These are phyloP conservation scores for Patella vulgata DNA, from an alignment of 1,140 invertebrate genomes.

Conservation along the genomic window DNA sequence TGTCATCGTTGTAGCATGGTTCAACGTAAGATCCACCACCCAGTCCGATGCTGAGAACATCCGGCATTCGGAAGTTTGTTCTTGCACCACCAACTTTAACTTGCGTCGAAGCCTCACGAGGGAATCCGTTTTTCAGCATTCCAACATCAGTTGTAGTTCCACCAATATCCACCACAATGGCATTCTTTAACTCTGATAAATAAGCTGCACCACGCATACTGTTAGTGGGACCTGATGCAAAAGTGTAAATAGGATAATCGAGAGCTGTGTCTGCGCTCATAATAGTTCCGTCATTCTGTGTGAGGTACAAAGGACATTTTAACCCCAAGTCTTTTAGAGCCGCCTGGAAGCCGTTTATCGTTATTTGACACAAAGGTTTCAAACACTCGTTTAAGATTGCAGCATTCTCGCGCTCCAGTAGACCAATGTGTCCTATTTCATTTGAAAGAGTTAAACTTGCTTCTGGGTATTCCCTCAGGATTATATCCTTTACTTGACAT, in stretches of 20 bases:
- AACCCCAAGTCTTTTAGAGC: constrained; percentile 47
- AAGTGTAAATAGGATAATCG: constrained; percentile 49
- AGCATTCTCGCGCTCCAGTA: constrained; percentile 61
- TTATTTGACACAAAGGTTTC: constrained; percentile 50
- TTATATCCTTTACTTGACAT: constrained; percentile 30
- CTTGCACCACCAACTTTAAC: constrained; percentile 51
- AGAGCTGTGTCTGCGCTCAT: constrained; percentile 38
- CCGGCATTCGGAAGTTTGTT: constrained; percentile 61
- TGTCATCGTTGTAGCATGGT: constrained; percentile 1
- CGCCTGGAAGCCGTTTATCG: constrained; percentile 46
- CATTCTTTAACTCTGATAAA: constrained; percentile 49
- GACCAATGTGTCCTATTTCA: constrained; percentile 54
- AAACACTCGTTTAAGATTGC: constrained; percentile 59
- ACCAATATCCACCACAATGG: constrained; percentile 61
- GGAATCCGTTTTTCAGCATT: constrained; percentile 53
- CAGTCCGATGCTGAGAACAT: constrained; percentile 58
- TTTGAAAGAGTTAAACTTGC: constrained; percentile 50
- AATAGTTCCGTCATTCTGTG: constrained; percentile 60
- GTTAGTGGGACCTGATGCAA: constrained; percentile 63
- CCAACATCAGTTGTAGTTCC: constrained; percentile 61
- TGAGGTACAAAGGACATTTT: constrained; percentile 54
- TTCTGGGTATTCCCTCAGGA: constrained; percentile 40
- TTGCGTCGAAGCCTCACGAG: constrained; percentile 50
- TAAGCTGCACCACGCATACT: constrained; percentile 63
- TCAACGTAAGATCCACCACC: constrained; percentile 59